Evolutionary conservation across 2,797 vertebrate genomes (phyloP).

Genomic region (Sebastes matsubarae): DNA sequence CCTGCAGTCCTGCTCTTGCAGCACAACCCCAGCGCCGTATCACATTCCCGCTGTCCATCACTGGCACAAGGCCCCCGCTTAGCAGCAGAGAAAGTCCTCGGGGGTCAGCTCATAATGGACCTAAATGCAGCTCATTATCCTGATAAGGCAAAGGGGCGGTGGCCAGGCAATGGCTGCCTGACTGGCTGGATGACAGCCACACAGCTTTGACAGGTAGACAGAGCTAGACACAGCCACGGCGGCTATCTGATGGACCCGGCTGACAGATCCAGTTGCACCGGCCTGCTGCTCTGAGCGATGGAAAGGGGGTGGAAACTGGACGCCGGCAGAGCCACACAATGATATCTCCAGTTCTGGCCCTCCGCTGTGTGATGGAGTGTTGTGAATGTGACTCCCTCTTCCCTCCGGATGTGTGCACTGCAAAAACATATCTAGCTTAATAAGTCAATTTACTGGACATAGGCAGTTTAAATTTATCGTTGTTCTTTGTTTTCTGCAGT

Average conservation of each 20-base stretch:
- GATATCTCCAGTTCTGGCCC: slow-evolving; percentile 67
- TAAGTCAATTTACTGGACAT: neutral
- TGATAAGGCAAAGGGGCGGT: slow-evolving; percentile 72
- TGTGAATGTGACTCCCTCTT: slow-evolving; percentile 36
- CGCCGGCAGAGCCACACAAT: slow-evolving; percentile 67
- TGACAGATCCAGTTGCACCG: slow-evolving; percentile 75
- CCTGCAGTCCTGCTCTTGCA: slow-evolving; percentile 27
- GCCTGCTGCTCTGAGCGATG: slow-evolving; percentile 61
- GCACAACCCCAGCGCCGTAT: slow-evolving; percentile 49
- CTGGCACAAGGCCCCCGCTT: slow-evolving; percentile 74
- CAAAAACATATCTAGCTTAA: slow-evolving; percentile 19
- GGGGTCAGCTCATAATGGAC: slow-evolving; percentile 80
- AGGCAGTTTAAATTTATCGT: neutral
- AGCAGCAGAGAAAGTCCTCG: slow-evolving; percentile 78
- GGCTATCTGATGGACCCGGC: slow-evolving; percentile 78
- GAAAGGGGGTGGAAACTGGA: slow-evolving; percentile 73
- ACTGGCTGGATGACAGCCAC: slow-evolving; percentile 76
- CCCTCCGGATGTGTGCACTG: slow-evolving; percentile 15
- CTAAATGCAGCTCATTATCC: slow-evolving; percentile 84
- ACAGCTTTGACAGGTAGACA: slow-evolving; percentile 76
- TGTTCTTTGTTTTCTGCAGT: neutral
- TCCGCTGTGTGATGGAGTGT: slow-evolving; percentile 53
- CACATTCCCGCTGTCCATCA: slow-evolving; percentile 78
- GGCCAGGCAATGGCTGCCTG: slow-evolving; percentile 69
- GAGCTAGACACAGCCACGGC: slow-evolving; percentile 54